Evolutionary conservation across 1,140 invertebrate genomes (phyloP), one percentile per base, ranked within the genome.

Genomic region (Euglossa dilemma): DNA sequence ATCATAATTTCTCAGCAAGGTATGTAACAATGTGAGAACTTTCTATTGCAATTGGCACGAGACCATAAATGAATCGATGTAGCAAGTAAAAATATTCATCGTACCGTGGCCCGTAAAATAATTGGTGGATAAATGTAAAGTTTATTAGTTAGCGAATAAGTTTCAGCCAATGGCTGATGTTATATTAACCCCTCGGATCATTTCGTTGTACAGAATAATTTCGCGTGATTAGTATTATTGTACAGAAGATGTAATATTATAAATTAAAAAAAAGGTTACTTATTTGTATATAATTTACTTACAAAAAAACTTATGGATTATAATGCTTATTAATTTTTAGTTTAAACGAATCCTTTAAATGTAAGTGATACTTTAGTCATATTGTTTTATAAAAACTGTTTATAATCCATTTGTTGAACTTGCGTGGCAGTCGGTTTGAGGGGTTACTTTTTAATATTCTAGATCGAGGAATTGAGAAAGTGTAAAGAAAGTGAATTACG

Each of bases 91-190:
- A 80, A 86, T 64, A 84, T 61, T 80, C 83, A 87, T 93, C 91
- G 93, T 92, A 91, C 89, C 82, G 90, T 83, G 91, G 92, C 90
- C 91, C 91, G 84, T 80, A 87, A 80, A 67, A 76, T 43, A 81
- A 73, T 85, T 82, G 86, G 86, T 89, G 87, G 87, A 89, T 81
- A 57, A 88, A 88, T 74, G 79, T 80, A 82, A 87, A 80, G 59
- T 28, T 79, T 25, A 25, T 85, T 84, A 80, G 66, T 78, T 89
- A 86, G 74, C 47, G 47, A 74, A 86, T 88, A 84, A 84, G 54
- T 76, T 74, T 73, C 20, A 45, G 67, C 16, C 63, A 54, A 59
- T 54, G 69, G 63, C 52, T 76, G 50, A 50, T 72, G 25, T 79
- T 70, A 63, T 70, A 63, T 88, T 84, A 89, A 86, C 78, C 74